A percentile compares a stretch with the other conserved stretches of the same genome.
Evolutionary conservation across 2,888 invertebrate species (phyloP).

Genomic region (Rhimphoctona megacephalus): DNA sequence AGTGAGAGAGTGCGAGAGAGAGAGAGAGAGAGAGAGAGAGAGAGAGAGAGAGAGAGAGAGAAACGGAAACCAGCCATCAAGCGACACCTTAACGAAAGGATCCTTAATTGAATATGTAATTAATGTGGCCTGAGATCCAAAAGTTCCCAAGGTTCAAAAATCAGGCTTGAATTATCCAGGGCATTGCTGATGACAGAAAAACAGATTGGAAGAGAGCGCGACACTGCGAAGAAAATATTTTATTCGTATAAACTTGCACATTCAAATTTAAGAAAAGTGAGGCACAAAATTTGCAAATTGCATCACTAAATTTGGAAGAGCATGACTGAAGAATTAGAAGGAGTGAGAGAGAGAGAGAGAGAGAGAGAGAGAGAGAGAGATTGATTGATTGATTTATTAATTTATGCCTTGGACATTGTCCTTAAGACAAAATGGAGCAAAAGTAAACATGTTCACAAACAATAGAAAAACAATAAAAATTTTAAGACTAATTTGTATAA

Average conservation of each 20-base stretch:
- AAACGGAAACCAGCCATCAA: background rate
- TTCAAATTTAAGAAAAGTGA: background rate
- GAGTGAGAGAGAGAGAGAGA: too few relatives aligned
- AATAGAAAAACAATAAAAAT: too few relatives aligned
- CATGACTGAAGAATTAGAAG: too few relatives aligned
- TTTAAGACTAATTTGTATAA: too few relatives aligned
- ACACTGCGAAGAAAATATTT: conserved; percentile 15
- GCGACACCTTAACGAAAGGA: conserved; percentile 26
- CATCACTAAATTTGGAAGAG: background rate
- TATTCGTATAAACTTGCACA: too few relatives aligned
- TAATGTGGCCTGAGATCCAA: conserved; percentile 61
- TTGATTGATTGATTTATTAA: too few relatives aligned
- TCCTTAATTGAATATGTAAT: conserved; percentile 67
- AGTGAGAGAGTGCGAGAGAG: background rate
- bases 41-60: background rate
- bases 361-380: too few relatives aligned
- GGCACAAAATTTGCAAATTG: background rate
- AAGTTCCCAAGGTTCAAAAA: conserved; percentile 53
- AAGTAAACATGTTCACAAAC: too few relatives aligned
- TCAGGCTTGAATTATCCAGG: conserved; percentile 62
- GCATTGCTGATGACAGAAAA: conserved; percentile 29
- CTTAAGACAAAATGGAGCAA: too few relatives aligned
- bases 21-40: background rate
- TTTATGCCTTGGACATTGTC: too few relatives aligned
- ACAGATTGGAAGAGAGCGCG: background rate